Evolutionary conservation across 2,888 invertebrate genomes (phyloP).

Genomic region (Pyrgus malvae): DNA sequence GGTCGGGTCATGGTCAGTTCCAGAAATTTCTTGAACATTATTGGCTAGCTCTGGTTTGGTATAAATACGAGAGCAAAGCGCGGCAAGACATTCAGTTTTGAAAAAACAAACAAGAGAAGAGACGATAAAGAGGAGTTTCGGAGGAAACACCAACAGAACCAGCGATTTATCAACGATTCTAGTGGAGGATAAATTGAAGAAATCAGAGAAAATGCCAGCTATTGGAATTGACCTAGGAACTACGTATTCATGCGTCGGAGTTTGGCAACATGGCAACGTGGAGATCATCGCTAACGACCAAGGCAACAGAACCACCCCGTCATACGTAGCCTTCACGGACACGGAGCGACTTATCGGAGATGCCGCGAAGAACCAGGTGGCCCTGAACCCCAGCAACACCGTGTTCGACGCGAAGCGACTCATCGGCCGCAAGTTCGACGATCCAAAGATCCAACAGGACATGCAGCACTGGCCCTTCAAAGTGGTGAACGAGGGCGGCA

Average conservation of each 20-base stretch:
- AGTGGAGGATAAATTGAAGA: constrained; percentile 17
- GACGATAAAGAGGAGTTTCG: constrained; percentile 40
- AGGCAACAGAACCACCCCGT: constrained; percentile 93
- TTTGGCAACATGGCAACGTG: constrained; percentile 91
- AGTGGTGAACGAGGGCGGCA: constrained; percentile 84
- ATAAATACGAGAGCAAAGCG: constrained; percentile 50
- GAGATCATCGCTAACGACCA: constrained; percentile 94
- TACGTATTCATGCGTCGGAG: constrained; percentile 93
- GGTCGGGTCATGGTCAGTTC: constrained; percentile 44
- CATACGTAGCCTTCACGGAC: constrained; percentile 93
- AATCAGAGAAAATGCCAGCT: constrained; percentile 62
- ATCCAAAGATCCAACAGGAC: constrained; percentile 88
- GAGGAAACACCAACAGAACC: constrained; percentile 45
- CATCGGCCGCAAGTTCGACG: constrained; percentile 90
- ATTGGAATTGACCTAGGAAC: constrained; percentile 88
- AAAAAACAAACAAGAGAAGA: constrained; percentile 49
- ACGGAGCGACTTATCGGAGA: constrained; percentile 92
- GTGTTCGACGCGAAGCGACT: constrained; percentile 90
- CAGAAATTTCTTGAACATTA: constrained; percentile 52
- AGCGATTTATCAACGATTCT: constrained; percentile 9
- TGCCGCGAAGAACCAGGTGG: constrained; percentile 92
- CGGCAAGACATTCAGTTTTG: constrained; percentile 64
- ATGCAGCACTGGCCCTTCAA: constrained; percentile 93
- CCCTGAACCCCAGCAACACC: constrained; percentile 88
- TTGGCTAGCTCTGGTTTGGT: constrained; percentile 47